Base-by-base conservation (phyloP, 2,888 invertebrate species). In the Drosophila antonietae region DNA sequence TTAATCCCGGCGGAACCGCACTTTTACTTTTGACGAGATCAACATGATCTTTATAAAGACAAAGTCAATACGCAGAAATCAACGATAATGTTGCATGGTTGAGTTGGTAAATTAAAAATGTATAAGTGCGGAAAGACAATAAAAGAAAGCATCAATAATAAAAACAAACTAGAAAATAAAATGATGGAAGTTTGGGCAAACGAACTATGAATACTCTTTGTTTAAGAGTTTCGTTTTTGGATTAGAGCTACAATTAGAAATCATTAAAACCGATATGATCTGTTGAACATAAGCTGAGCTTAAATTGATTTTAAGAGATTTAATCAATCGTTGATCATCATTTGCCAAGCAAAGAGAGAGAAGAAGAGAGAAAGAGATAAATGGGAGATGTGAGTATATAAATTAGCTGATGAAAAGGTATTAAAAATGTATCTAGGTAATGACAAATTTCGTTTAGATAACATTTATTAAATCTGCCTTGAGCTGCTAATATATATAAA, bases 11-110 rank as follows among this genome's bases (percentile, higher is more conserved):
- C 44, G 49, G 65, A 67, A 44, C 55, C 63, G 58, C 57, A 85
- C 84, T 85, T 85, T 85, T 88, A 86, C 88, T 88, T 84, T 73
- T 58, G 56, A 20, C 39, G 56, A 53, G 53, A 23, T 53, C 65
- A 78, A 49, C 23, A 41, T 44, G 51, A 69, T 46, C 56, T 61
- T 62, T 18, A 47, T 63, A 37, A 31, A 43, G 20, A 20, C 33
- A 15, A 57, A 72, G 55, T 62, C 61, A 57, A 74, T 73, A 64
- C 63, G 66, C 66, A 75, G 60, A 85, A 78, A 76, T 75, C 56
- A 49, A 58, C 55, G 66, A 59, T 53, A 63, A 74, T 73, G 62
- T 70, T 64, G 23, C 28, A 14, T 15, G 46, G 35, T 0, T 8
- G 28, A 67, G 57, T 18, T 56, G 63, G 64, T 65, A 44, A 49